Base-by-base conservation (phyloP, 2,888 invertebrate genomes). In the Oscheius sp. region DNA sequence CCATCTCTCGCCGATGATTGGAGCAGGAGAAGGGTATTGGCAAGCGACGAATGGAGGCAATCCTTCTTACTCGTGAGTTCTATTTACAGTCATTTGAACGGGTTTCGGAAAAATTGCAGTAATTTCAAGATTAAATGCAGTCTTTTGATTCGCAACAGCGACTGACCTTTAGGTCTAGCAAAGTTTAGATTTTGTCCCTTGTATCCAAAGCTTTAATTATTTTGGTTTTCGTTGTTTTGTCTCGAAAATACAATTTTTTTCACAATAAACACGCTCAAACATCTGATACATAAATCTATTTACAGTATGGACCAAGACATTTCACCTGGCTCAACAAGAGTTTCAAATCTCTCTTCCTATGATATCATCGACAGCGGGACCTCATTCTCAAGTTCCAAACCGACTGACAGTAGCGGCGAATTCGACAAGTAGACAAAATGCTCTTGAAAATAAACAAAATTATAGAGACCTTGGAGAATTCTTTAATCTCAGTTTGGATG, bases 381-480 rank as follows among this genome's bases (percentile, higher is more conserved):
- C 3, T 55, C 57, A 1, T 53, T 31, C 17, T 15, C 42, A 12
- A 53, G 71, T 4, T 72, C 73, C 57, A 61, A 61, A n/a, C 57
- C 75, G 25, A 71, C 70, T 61, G 72, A 8, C 17, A 70, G 71
- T 58, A 73, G 70, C 45, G 23, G 70, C 48, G 78, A 78, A 29
- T 76, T 78, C 63, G 78, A 78, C 67, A 78, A 76, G 78, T 78
- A 33, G 12, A 73, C 39, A 29, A 12, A n/a, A 10, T 45, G 46
- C 2, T 39, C 5, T 6, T 23, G 2, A 39, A 23, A 57, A 37
- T 23, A 17, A 2, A 23, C 1, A 12, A 10, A 17, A 29, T 65
- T 78, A 23, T 69, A 79, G 75, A 65, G 79, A 82, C 29, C 72
- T 82, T 37, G 81, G 79, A 63, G 82, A 82, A 25, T 82, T 82